Evolutionary conservation across 1,140 invertebrate species (phyloP).

Genomic region (Ceratosolen fusciceps): DNA sequence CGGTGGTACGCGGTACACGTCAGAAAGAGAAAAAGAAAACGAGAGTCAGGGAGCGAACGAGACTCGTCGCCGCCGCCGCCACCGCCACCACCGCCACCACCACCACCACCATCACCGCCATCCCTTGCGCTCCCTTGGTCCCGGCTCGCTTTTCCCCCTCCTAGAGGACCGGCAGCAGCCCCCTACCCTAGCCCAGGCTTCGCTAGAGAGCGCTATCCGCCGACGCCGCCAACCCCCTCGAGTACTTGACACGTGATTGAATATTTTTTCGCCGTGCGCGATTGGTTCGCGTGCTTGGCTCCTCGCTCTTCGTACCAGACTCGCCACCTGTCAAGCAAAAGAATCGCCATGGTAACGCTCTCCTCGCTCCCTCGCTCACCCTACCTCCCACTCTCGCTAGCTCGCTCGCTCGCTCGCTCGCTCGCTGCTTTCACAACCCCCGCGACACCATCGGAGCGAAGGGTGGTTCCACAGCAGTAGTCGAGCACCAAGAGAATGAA

Average conservation of each 20-base stretch:
- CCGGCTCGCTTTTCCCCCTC: slow-evolving; percentile 50
- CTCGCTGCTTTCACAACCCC: slow-evolving; percentile 54
- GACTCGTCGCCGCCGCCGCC: too few relatives aligned
- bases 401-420: slow-evolving; percentile 49
- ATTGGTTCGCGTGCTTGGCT: slow-evolving; percentile 63
- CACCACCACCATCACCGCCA: slow-evolving; percentile 44
- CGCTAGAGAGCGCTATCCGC: slow-evolving; percentile 46
- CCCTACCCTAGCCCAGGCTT: slow-evolving; percentile 50
- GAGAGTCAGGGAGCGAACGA: slow-evolving; percentile 51
- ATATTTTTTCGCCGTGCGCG: slow-evolving; percentile 71
- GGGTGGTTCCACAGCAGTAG: slow-evolving; percentile 36
- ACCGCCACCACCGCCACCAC: slow-evolving; percentile 53
- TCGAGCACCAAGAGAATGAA: background rate
- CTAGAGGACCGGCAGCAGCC: too few relatives aligned
- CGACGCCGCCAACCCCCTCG: slow-evolving; percentile 53
- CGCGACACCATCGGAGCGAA: slow-evolving; percentile 53
- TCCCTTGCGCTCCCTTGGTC: slow-evolving; percentile 19
- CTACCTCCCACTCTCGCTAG: slow-evolving; percentile 38
- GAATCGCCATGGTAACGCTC: slow-evolving; percentile 68
- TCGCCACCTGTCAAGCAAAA: slow-evolving; percentile 69
- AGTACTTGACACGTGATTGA: slow-evolving; percentile 71
- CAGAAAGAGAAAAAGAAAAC: slow-evolving; percentile 32
- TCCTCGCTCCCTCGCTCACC: slow-evolving; percentile 46
- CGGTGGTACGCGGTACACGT: slow-evolving; percentile 32
- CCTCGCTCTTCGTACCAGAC: slow-evolving; percentile 53